phyloP scores from a whole-genome alignment of 2,888 invertebrate species.

The Drosophila phalerata region DNA sequence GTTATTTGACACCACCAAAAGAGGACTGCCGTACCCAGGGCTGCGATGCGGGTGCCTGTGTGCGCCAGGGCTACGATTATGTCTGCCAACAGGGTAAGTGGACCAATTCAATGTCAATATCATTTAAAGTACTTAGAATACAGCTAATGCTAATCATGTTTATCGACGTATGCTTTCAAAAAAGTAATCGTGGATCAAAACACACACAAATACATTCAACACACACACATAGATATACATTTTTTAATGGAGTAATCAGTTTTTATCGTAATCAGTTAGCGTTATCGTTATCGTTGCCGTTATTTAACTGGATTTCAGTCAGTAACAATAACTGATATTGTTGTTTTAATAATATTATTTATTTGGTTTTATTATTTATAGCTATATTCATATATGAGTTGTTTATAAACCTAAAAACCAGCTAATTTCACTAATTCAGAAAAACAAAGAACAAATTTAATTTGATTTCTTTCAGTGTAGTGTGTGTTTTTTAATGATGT shows the following conservation, averaged over 20 bases:
- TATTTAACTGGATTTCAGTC: constrained; percentile 71
- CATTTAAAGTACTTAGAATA: constrained; percentile 46
- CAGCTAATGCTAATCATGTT: constrained; percentile 68
- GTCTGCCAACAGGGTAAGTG: constrained; percentile 87
- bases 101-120: constrained; percentile 26
- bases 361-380: constrained; percentile 70
- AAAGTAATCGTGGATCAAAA: constrained; percentile 52
- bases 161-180: constrained; percentile 56
- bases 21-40: constrained; percentile 93
- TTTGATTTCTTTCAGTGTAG: constrained; percentile 69
- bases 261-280: constrained; percentile 60
- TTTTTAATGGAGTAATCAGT: constrained; percentile 55
- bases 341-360: constrained; percentile 54
- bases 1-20: constrained; percentile 84
- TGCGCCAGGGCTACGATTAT: constrained; percentile 93
- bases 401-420: constrained; percentile 63
- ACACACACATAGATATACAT: constrained; percentile 18
- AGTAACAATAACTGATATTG: constrained; percentile 66
- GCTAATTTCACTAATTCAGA: constrained; percentile 78
- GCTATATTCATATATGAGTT: constrained; percentile 56
- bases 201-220: constrained; percentile 6
- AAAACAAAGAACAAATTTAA: constrained; percentile 48
- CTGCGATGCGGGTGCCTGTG: constrained; percentile 94
- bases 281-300: constrained; percentile 68
- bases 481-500: constrained; percentile 77